A percentile compares a stretch with the other conserved stretches of the same genome.
phyloP scores from a whole-genome alignment of 1,140 invertebrate species.

The Plodia interpunctella region DNA sequence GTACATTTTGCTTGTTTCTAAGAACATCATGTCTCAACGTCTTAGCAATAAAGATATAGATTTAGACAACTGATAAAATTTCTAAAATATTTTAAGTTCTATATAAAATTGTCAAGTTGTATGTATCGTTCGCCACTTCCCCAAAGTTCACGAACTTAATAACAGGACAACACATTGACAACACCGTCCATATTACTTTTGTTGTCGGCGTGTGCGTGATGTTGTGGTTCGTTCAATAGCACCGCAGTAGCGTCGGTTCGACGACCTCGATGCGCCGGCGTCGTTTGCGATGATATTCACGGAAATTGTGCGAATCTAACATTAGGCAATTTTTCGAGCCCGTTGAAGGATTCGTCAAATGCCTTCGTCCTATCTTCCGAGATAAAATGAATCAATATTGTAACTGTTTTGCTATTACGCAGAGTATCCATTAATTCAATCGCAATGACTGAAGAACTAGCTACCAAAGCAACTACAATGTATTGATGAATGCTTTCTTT shows the following conservation, averaged over 20 bases:
- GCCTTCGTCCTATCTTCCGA: too few relatives aligned
- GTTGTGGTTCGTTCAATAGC: slow-evolving; percentile 66
- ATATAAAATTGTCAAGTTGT: neutral
- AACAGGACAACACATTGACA: slow-evolving; percentile 24
- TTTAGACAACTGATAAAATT: too few relatives aligned
- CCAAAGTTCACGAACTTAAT: slow-evolving; percentile 29
- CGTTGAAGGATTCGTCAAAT: neutral
- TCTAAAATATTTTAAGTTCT: neutral
- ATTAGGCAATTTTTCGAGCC: slow-evolving; percentile 8
- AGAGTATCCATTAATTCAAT: neutral
- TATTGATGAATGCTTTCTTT: neutral
- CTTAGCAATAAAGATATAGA: too few relatives aligned
- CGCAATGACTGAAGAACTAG: neutral
- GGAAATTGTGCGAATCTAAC: slow-evolving; percentile 55
- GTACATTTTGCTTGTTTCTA: too few relatives aligned
- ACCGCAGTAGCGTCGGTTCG: slow-evolving; percentile 55
- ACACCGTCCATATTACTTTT: slow-evolving; percentile 18
- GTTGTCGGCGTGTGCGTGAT: slow-evolving; percentile 34
- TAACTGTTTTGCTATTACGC: too few relatives aligned
- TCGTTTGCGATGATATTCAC: slow-evolving; percentile 47
- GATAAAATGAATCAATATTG: too few relatives aligned
- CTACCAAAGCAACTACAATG: too few relatives aligned
- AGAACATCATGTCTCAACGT: too few relatives aligned
- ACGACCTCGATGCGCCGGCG: slow-evolving; percentile 57
- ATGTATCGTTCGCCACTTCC: slow-evolving; percentile 11